A percentile compares a stretch with the other conserved stretches of the same genome.
These are phyloP conservation scores for Agonopterix arenella DNA, from an alignment of 2,888 invertebrate genomes.

Conservation along the genomic window DNA sequence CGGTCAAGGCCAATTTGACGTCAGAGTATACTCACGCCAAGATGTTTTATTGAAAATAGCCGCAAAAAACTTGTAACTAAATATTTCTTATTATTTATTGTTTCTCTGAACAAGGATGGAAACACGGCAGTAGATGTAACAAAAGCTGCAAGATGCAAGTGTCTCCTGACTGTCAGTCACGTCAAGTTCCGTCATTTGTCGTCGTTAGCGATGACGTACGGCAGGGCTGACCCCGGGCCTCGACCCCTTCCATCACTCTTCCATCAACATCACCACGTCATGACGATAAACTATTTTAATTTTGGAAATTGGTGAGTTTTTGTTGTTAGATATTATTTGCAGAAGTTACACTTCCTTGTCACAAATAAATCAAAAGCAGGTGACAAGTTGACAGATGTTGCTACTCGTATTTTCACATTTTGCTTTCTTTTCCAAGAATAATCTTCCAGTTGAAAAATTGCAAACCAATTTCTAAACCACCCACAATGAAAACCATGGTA, in stretches of 20 bases:
- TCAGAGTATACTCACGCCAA: no score
- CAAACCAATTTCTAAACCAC: conserved; percentile 48
- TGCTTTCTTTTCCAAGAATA: conserved; percentile 68
- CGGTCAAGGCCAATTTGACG: no score
- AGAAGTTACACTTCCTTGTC: neutral
- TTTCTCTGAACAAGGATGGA: no score
- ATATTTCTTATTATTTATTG: no score
- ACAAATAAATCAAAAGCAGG: conserved; percentile 36
- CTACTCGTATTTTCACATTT: conserved; percentile 24
- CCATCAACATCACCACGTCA: conserved; percentile 38
- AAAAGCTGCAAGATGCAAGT: no score
- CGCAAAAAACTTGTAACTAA: no score
- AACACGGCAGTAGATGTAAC: no score
- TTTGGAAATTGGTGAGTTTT: neutral
- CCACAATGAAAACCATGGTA: conserved; percentile 52
- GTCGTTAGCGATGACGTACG: conserved; percentile 75
- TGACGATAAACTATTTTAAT: neutral
- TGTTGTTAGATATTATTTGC: neutral
- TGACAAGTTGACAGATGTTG: conserved; percentile 46
- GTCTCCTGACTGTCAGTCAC: conserved; percentile 21
- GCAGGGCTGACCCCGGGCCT: conserved; percentile 55
- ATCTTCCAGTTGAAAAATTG: conserved; percentile 40
- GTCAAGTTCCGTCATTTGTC: conserved; percentile 67
- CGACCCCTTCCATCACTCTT: conserved; percentile 69
- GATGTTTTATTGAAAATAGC: no score